Evolutionary conservation across 2,113 vertebrate species (phyloP).

Genomic region (Piliocolobus tephrosceles): DNA sequence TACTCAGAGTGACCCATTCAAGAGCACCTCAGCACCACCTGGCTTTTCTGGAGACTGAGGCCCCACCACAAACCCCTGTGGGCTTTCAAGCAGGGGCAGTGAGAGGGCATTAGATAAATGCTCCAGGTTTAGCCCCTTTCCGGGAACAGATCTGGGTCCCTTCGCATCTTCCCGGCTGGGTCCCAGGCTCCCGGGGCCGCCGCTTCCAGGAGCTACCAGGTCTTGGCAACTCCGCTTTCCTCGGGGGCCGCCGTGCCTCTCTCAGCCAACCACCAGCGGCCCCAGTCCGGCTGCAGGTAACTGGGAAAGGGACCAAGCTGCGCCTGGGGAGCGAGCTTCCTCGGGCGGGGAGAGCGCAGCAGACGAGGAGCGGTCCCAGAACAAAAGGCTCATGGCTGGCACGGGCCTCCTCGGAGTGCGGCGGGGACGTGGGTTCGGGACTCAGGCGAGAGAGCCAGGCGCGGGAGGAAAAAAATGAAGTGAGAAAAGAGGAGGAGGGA

Average conservation of each 20-base stretch:
- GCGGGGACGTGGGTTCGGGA: slow-evolving; percentile 43
- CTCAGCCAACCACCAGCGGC: not conserved
- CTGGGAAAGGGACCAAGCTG: slow-evolving; percentile 47
- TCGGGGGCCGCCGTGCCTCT: not conserved
- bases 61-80: not conserved
- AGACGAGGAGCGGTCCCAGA: slow-evolving; percentile 48
- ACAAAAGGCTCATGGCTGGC: slow-evolving; percentile 78
- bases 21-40: not conserved
- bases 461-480: slow-evolving; percentile 50
- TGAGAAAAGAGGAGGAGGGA: slow-evolving; percentile 24
- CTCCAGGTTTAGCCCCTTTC: not conserved
- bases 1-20: not conserved
- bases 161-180: not conserved
- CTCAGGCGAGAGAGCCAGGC: not conserved
- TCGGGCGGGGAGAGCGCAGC: not conserved
- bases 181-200: not conserved
- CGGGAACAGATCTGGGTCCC: not conserved
- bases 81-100: not conserved
- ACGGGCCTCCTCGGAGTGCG: slow-evolving; percentile 36
- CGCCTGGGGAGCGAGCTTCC: slow-evolving; percentile 52
- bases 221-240: not conserved
- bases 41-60: not conserved
- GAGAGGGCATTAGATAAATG: not conserved
- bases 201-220: not conserved
- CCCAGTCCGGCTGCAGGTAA: slow-evolving; percentile 30